Conservation (phyloP, 2,113 vertebrate species). For the Pseudorasbora parva region DNA sequence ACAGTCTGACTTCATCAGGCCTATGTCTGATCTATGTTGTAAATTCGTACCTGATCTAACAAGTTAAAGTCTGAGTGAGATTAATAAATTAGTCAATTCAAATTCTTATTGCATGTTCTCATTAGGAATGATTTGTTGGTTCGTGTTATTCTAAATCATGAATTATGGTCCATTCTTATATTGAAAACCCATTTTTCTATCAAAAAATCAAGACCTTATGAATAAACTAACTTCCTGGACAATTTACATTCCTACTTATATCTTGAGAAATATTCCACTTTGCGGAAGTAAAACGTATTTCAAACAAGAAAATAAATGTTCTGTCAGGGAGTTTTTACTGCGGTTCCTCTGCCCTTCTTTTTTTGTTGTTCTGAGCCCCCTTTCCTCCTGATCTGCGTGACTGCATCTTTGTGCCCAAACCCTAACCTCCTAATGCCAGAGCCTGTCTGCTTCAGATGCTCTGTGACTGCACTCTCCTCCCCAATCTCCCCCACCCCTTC, state of each 20-base stretch:
- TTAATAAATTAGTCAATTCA: background rate
- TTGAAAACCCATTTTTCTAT: background rate
- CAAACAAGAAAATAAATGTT: background rate
- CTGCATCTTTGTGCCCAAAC: slow-evolving; percentile 52
- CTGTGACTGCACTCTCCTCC: slow-evolving; percentile 37
- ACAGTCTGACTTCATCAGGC: background rate
- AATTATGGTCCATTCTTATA: background rate
- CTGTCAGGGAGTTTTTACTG: background rate
- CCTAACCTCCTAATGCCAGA: slow-evolving; percentile 65
- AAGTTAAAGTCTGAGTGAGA: background rate
- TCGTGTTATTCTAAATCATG: background rate
- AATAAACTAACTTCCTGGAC: background rate
- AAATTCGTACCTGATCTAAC: background rate
- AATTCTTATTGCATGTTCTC: too few species aligned
- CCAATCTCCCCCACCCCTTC: slow-evolving; percentile 41
- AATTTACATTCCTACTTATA: background rate
- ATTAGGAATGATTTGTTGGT: background rate
- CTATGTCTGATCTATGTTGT: background rate
- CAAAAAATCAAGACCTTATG: background rate
- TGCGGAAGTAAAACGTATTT: background rate
- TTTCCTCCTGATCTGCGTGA: slow-evolving; percentile 43
- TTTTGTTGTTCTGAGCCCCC: background rate
- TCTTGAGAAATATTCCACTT: background rate
- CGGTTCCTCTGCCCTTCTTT: background rate
- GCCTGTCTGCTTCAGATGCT: slow-evolving; percentile 65